Base-by-base conservation (phyloP, 1,140 invertebrate species). In the Zaprionus kolodkinae region DNA sequence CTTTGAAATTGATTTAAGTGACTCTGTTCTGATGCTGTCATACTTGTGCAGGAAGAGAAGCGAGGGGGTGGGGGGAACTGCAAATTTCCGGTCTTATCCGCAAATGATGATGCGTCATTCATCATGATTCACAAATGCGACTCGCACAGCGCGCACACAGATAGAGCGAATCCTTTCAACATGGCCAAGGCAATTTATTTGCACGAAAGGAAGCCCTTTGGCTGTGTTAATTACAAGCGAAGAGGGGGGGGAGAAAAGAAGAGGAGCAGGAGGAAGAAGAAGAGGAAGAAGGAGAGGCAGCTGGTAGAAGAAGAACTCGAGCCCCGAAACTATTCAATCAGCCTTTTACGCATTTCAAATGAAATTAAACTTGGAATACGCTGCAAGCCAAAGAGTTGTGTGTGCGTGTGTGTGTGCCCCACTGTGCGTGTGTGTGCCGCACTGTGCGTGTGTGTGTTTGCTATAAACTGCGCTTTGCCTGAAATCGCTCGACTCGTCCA, bases 321-420 rank as follows among this genome's bases (percentile, higher is more conserved):
- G 15, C 33, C 35, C 62, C 62, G 35, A 54, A 64, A 64, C 62
- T 78, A 79, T 79, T 79, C 76, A 79, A 79, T 79, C 77, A 79
- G 62, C 63, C 55, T 55, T 55, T 79, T 77, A 57, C 74, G 74
- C 79, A 81, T 81, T 81, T 68, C 52, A 64, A 55, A 33, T 30
- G 61, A 73, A 38, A 33, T 21, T 35, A 3, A 68, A 13, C 45
- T 59, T 52, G 30, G 27, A 45, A 60, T 55, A 21, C 57, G 40
- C 21, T 40, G 11, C 40, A 63, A 36, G 35, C 21, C 13, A 52
- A 43, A 33, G 38, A 45, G 38, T 55, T 9, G 12, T 9, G 25
- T 64, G 21, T 21, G 48, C 25, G 61, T 38, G 21, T 21, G 48
- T 38, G 61, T 38, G 30, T 62, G 36, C 36, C 36, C 36, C 36